Conservation (phyloP, 2,797 vertebrate species). For the Sternarchorhynchus goeldii region DNA sequence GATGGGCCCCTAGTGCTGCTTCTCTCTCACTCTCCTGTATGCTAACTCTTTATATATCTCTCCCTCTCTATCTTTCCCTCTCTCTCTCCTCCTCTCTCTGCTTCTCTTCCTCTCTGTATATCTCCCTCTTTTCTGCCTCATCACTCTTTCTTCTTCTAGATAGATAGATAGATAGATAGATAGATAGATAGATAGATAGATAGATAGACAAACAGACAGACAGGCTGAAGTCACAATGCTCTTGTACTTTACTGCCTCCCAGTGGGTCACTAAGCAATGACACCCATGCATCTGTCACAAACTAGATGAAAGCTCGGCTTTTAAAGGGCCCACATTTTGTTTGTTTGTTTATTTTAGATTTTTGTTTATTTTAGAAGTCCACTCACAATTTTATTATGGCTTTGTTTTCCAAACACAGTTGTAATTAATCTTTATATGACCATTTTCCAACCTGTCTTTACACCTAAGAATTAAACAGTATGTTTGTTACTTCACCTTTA, state of each 20-base stretch:
- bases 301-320: not conserved
- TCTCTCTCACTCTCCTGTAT: not conserved
- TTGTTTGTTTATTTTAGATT: no score
- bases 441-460: no score
- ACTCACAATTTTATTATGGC: no score
- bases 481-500: no score
- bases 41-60: not conserved
- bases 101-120: no score
- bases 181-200: slow-evolving; percentile 9
- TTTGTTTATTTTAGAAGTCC: no score
- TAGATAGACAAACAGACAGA: slow-evolving; percentile 31
- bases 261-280: slow-evolving; percentile 43
- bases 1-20: slow-evolving; percentile 48
- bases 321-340: no score
- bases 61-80: not conserved
- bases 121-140: not conserved
- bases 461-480: no score
- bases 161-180: slow-evolving; percentile 14
- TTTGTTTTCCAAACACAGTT: no score
- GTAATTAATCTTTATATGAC: no score
- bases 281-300: slow-evolving; percentile 4
- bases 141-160: not conserved
- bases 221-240: slow-evolving; percentile 15
- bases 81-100: not conserved
- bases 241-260: slow-evolving; percentile 52